phyloP scores from a whole-genome alignment of 2,797 vertebrate genomes.

The Phoeniculus purpureus region DNA sequence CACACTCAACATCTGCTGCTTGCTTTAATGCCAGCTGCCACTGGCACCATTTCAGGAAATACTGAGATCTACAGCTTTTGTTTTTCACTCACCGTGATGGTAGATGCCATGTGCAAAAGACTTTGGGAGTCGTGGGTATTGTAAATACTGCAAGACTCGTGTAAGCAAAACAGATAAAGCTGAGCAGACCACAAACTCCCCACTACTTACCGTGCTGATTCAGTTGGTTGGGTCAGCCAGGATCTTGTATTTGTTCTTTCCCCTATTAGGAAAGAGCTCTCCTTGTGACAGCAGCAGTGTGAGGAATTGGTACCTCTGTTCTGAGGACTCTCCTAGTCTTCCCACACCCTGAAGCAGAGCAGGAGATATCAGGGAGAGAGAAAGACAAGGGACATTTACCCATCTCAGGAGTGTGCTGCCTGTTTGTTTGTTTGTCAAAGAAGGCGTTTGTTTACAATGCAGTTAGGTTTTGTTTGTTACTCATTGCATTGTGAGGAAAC shows the following conservation, averaged over 20 bases:
- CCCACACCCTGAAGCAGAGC: neutral
- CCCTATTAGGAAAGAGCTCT: neutral
- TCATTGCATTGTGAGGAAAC: neutral
- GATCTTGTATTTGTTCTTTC: neutral
- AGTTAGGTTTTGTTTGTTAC: neutral
- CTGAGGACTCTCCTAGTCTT: neutral
- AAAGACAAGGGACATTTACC: neutral
- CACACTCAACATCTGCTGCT: neutral
- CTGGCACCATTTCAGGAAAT: neutral
- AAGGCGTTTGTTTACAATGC: neutral
- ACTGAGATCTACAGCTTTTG: neutral
- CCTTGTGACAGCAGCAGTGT: neutral
- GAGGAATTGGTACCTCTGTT: neutral
- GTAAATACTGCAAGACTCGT: neutral
- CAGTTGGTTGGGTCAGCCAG: neutral
- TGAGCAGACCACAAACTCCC: neutral
- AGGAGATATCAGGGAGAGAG: neutral
- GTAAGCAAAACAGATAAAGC: neutral
- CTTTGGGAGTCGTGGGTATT: neutral
- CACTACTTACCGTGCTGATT: neutral
- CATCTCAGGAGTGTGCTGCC: neutral
- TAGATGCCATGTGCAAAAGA: neutral
- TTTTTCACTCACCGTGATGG: neutral
- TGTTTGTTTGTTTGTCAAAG: neutral
- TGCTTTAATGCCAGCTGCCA: neutral